These are phyloP conservation scores for Jordanella pulchra DNA, from an alignment of 2,797 vertebrate genomes.

Conservation along the genomic window DNA sequence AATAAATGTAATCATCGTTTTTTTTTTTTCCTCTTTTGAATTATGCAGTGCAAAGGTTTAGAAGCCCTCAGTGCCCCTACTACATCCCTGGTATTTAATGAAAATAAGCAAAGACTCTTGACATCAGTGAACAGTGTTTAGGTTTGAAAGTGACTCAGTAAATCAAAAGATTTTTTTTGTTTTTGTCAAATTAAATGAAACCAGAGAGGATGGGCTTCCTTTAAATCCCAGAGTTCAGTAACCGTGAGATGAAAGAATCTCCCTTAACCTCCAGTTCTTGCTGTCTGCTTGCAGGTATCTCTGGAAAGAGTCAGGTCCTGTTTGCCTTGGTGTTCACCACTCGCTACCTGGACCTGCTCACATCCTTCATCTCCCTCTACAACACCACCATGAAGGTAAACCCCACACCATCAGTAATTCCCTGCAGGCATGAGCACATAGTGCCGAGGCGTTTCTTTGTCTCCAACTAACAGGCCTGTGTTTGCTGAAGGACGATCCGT, in stretches of 20 bases:
- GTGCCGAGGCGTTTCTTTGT: background rate
- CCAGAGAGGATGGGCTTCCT: background rate
- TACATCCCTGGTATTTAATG: too few species aligned
- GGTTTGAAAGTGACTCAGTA: background rate
- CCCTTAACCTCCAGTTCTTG: background rate
- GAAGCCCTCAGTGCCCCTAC: too few species aligned
- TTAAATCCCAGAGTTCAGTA: background rate
- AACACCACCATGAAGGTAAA: conserved; percentile 98
- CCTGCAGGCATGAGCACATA: conserved; percentile 13
- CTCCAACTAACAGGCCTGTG: conserved; percentile 29
- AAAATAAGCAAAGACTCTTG: background rate
- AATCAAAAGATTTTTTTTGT: too few species aligned
- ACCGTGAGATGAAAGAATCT: too few species aligned
- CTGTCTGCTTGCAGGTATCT: conserved; percentile 85
- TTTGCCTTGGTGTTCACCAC: conserved; percentile 98
- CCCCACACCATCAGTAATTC: background rate
- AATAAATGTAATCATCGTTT: too few species aligned
- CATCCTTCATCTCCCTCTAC: conserved; percentile 97
- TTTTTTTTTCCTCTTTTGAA: too few species aligned
- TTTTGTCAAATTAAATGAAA: background rate
- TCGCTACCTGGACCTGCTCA: conserved; percentile 97
- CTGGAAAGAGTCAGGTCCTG: conserved; percentile 97
- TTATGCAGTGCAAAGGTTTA: too few species aligned
- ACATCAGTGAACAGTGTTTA: background rate
- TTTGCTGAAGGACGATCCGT: conserved; percentile 36